A percentile compares a stretch with the other conserved stretches of the same genome.
Evolutionary conservation across 2,888 invertebrate genomes (phyloP).

Genomic region (Portevinia maculata): DNA sequence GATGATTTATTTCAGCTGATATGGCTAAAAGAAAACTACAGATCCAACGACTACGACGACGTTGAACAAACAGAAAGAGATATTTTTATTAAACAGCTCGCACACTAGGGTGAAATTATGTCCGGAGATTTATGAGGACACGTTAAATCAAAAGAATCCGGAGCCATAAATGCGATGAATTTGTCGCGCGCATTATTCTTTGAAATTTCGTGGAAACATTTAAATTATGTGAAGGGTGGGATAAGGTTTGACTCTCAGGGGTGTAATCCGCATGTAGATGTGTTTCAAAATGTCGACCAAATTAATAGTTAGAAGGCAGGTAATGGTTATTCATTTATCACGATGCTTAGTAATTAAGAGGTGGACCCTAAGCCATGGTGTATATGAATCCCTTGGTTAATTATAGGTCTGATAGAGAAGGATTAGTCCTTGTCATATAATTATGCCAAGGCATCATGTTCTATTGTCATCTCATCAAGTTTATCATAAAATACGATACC

Average conservation of each 20-base stretch:
- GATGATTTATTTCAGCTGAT: slow-evolving; percentile 65
- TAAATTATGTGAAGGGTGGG: slow-evolving; percentile 46
- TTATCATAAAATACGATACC: slow-evolving; percentile 1
- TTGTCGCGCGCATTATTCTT: slow-evolving; percentile 40
- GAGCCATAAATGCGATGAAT: slow-evolving; percentile 30
- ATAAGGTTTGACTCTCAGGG: slow-evolving; percentile 40
- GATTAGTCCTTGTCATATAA: slow-evolving; percentile 31
- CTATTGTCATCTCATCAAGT: neutral
- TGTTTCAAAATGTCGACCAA: slow-evolving; percentile 41
- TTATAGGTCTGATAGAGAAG: slow-evolving; percentile 29
- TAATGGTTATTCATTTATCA: slow-evolving; percentile 54
- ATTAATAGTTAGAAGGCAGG: slow-evolving; percentile 41
- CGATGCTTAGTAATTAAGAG: slow-evolving; percentile 48
- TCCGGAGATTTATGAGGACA: slow-evolving; percentile 54
- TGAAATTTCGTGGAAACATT: slow-evolving; percentile 25
- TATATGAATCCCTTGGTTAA: slow-evolving; percentile 30
- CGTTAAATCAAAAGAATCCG: slow-evolving; percentile 40
- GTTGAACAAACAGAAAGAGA: slow-evolving; percentile 25
- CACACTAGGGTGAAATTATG: slow-evolving; percentile 46
- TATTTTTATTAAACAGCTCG: slow-evolving; percentile 57
- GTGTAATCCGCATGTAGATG: slow-evolving; percentile 22
- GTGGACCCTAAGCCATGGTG: slow-evolving; percentile 4
- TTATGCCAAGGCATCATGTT: neutral
- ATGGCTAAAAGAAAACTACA: slow-evolving; percentile 14
- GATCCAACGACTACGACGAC: neutral